A percentile compares a stretch with the other conserved stretches of the same genome.
Conservation (phyloP, 1,140 invertebrate species). For the Octopus sinensis region DNA sequence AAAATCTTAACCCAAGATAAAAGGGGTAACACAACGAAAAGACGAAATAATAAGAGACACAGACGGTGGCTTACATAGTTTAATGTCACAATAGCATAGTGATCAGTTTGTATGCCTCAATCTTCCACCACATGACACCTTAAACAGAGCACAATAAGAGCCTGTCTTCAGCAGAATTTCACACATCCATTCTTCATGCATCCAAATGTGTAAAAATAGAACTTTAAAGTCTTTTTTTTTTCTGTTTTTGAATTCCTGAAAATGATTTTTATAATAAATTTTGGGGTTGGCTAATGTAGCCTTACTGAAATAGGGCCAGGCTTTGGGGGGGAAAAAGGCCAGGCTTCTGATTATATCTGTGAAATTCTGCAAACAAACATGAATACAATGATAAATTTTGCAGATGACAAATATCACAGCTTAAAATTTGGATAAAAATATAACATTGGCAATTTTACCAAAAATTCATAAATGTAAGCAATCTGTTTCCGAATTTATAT, state of each 20-base stretch:
- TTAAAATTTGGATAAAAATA: background rate
- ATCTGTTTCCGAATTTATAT: too few relatives aligned
- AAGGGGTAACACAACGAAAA: too few relatives aligned
- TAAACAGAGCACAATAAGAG: too few relatives aligned
- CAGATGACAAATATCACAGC: constrained; percentile 9
- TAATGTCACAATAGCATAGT: constrained; percentile 9
- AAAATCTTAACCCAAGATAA: too few relatives aligned
- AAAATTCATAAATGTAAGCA: too few relatives aligned
- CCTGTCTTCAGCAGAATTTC: background rate
- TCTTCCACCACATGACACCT: too few relatives aligned
- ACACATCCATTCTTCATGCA: constrained; percentile 4
- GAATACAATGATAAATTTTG: background rate
- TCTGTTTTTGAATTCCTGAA: background rate
- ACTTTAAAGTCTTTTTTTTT: background rate
- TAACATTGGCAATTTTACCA: too few relatives aligned
- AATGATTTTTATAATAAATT: background rate
- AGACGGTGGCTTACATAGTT: background rate
- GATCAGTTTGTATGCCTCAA: background rate
- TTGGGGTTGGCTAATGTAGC: constrained; percentile 7
- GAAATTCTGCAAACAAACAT: constrained; percentile 1
- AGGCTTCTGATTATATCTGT: background rate
- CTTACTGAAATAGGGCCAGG: background rate
- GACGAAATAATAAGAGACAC: too few relatives aligned
- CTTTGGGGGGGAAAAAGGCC: background rate
- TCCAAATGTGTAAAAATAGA: constrained; percentile 6